Evolutionary conservation across 2,888 invertebrate genomes (phyloP).

Genomic region (Drosophila nigricruria): DNA sequence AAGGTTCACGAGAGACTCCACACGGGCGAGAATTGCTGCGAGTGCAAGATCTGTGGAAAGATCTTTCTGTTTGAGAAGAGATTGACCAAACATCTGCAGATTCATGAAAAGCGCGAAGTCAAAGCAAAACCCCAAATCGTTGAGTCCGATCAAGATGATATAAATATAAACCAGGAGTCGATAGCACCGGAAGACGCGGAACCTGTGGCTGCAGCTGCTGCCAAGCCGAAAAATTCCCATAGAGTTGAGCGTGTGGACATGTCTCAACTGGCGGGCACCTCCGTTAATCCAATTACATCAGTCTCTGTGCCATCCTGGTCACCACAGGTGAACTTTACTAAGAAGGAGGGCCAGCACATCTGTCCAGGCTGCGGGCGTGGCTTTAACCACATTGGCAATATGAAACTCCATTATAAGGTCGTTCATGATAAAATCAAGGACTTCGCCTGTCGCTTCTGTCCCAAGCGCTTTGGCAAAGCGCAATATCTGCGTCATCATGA

Average conservation of each 20-base stretch:
- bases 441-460: conserved; percentile 82
- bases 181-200: neutral
- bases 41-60: conserved; percentile 82
- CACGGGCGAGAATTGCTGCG: conserved; percentile 81
- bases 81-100: conserved; percentile 80
- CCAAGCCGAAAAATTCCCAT: conserved; percentile 73
- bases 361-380: conserved; percentile 82
- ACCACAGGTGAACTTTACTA: conserved; percentile 83
- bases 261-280: conserved; percentile 80
- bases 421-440: conserved; percentile 84
- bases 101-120: conserved; percentile 79
- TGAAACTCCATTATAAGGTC: conserved; percentile 81
- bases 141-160: neutral
- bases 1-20: conserved; percentile 82
- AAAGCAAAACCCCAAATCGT: conserved; percentile 12
- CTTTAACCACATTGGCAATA: conserved; percentile 82
- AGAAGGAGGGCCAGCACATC: conserved; percentile 82
- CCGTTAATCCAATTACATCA: conserved; percentile 81
- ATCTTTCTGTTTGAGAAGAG: conserved; percentile 81
- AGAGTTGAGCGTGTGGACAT: conserved; percentile 82
- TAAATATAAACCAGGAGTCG: neutral
- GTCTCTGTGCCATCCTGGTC: conserved; percentile 82
- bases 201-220: neutral
- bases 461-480: conserved; percentile 83
- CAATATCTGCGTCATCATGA: conserved; percentile 84